Base-by-base conservation (phyloP, 2,888 invertebrate genomes). In the Oscheius sp. region DNA sequence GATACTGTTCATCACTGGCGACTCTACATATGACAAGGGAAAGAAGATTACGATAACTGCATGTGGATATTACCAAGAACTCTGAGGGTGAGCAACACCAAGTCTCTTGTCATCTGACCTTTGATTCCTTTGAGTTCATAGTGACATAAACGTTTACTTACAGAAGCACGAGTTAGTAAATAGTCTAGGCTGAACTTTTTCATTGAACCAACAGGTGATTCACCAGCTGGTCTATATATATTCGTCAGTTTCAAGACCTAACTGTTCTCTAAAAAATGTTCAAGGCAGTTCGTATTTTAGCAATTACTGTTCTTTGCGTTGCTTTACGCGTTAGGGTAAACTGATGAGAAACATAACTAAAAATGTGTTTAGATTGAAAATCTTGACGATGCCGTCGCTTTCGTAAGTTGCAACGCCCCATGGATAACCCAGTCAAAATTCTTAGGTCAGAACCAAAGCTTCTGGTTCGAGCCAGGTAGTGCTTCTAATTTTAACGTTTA, bases 381-480 rank as follows among this genome's bases (percentile, higher is more conserved):
- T 29, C 52, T 66, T 1, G 52, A 66, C 12, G 66, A 66, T 18
- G 12, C 35, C 29, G 21, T 66, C 7, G 35, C n/a, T 21, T 29
- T 66, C 27, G 66, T 52, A 1, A 3, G 23, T 1, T 66, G 66
- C 21, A 9, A 9, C 27, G 66, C 66, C 3, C 16, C 27, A 23
- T 23, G 52, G 1, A 49, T 27, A 9, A 35, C 52, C 0, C 66
- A 66, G 21, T 49, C 66, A 16, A 1, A 52, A 18, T 25, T 52
- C 13, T 27, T 66, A 0, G 18, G 25, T 12, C 29, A 35, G n/a
- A 66, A 66, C 52, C 23, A 66, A 27, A 52, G 35, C 29, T 66
- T 52, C 21, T 66, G 52, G 52, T 66, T 66, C 49, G 1, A 49
- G 6, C 12, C 49, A 27, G 66, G 66, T 66, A 49, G 3, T 16